Conservation (phyloP, 1,140 invertebrate genomes). For the Littorina saxatilis region DNA sequence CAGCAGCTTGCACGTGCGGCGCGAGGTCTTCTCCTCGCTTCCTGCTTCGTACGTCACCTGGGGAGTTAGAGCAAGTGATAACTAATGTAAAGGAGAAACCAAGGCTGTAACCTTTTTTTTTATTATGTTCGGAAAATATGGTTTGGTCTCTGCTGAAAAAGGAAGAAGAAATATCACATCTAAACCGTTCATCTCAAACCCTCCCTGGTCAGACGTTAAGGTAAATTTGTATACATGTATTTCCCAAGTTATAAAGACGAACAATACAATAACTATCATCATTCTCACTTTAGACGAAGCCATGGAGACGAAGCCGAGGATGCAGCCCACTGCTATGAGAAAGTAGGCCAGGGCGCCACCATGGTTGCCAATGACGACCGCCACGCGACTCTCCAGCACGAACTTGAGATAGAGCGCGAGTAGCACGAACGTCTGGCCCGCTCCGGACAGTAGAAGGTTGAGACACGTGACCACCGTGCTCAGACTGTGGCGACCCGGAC, state of each 20-base stretch:
- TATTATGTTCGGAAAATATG: no score
- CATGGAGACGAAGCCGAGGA: conserved; percentile 4
- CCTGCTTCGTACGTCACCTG: conserved; percentile 28
- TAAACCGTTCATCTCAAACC: no score
- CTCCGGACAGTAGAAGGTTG: background rate
- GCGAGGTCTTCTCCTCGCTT: background rate
- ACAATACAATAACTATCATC: background rate
- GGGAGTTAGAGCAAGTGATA: background rate
- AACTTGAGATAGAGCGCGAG: conserved; percentile 18
- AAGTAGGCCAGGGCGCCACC: conserved; percentile 11
- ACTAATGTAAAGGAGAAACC: background rate
- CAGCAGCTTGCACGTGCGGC: conserved; percentile 9
- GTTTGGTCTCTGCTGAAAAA: no score
- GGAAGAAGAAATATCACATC: no score
- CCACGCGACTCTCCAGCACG: conserved; percentile 16
- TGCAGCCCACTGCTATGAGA: background rate
- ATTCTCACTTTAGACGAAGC: background rate
- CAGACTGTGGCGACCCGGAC: background rate
- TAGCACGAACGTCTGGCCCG: background rate
- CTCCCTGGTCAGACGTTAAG: no score
- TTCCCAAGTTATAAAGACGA: no score
- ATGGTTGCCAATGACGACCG: conserved; percentile 17
- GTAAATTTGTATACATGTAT: no score
- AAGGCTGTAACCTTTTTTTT: no score
- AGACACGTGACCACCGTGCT: background rate